Base-by-base conservation (phyloP, 2,797 vertebrate genomes). In the Scarus forsteni region DNA sequence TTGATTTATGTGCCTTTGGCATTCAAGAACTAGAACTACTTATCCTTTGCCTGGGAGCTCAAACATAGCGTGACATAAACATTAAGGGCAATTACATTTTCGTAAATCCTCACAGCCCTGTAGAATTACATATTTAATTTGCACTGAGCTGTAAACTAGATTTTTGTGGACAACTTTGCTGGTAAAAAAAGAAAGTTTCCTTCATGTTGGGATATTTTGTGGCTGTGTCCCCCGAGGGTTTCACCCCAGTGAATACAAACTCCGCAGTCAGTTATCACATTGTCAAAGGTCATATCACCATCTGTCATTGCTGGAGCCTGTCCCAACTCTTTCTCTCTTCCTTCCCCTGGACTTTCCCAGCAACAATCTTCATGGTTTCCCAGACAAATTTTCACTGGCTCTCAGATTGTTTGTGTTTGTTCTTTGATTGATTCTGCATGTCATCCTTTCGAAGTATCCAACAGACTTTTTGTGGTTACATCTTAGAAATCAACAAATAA, bases 201-300 rank as follows among this genome's bases (percentile, higher is more conserved):
- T 56, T 66, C 60, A 71, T 67, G 67, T 52, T 57, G 13, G 39
- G 44, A 56, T 75, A 70, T 67, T 78, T 70, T 76, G 45, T 40
- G 18, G 36, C 53, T 16, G 14, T 27, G 49, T 66, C 64, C 51
- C 57, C 15, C 39, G 54, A 77, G 72, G 11, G 64, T 78, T 83
- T 77, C 64, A 68, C 73, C 78, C 49, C 36, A 70, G 68, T 75
- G 70, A 64, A 61, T 75, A 57, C 10, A 40, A 67, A 73, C 83
- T 84, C 72, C 48, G 57, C 57, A 51, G 71, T 73, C 69, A 72
- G 78, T 85, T 78, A 71, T 79, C 61, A 48, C 48, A 34, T 8
- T 82, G 86, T 74, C 73, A 90, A 64, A 82, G 86, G 82, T 90
- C 82, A 85, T 3, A 34, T 59, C 48, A 57, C 69, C 86, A 85